Evolutionary conservation across 35 echinoderm and acorn worm genomes (phyloP), one percentile per base, ranked within the genome.

Genomic region (Apostichopus parvimensis): DNA sequence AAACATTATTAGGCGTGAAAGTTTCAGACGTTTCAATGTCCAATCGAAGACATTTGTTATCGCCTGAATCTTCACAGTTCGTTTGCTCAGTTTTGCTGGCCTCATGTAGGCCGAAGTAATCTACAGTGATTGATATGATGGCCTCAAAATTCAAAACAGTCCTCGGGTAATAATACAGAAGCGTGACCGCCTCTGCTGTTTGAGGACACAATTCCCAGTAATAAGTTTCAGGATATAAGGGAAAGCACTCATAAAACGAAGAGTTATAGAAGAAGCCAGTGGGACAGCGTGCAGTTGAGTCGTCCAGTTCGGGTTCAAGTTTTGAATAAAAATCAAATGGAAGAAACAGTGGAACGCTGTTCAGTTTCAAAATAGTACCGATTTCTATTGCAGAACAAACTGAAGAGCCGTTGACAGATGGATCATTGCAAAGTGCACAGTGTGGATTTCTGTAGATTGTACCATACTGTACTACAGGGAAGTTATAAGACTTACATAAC

Each of bases 251-350:
- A 18, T 84, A 12, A 0, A 59, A 6, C 55, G 55, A 9, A 20
- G 54, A 21, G 24, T 84, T 60, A 3, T 58, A 5, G 20, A 11
- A 58, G 53, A 84, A 84, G 58, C 81, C 81, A 0, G 55, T 18
- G 5, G 81, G 6, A 84, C 81, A 84, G 6, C 81, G 53, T 58
- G 52, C 2, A 61, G 7, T 61, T 0, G 81, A 10, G 8, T 25
- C 21, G 17, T n/a, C 12, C 1, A 57, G 20, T 23, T 84, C 81
- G 17, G 18, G 20, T 11, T n/a, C 15, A 5, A 54, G 17, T 7
- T 57, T 17, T 59, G 81, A 60, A 24, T 84, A 84, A 84, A 84
- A 84, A 59, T 84, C 81, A 6, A 84, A 84, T n/a, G 81, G 81
- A 59, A 84, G 81, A 22, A 84, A 84, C 17, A 53, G 53, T 8